phyloP scores from a whole-genome alignment of 2,797 vertebrate genomes.

The Podarcis lilfordi region DNA sequence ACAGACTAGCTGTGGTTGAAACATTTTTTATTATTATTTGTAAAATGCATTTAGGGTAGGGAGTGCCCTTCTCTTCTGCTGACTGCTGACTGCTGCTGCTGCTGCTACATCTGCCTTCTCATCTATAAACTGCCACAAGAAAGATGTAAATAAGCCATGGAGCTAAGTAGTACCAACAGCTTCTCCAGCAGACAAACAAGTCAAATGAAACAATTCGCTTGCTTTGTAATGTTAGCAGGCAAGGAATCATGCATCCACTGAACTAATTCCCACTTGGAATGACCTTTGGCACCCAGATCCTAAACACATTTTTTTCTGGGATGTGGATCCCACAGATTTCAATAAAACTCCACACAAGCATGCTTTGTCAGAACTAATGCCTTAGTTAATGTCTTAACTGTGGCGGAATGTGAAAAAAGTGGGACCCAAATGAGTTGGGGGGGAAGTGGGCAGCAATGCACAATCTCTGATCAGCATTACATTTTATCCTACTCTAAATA shows the following conservation, averaged over 20 bases:
- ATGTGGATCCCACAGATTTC: neutral
- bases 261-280: too few relatives aligned
- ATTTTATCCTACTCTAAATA: neutral
- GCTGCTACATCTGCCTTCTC: neutral
- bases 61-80: neutral
- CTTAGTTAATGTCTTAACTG: neutral
- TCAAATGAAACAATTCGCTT: neutral
- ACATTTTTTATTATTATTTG: neutral
- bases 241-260: too few relatives aligned
- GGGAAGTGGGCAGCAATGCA: neutral
- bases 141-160: neutral
- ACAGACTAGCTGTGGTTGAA: conserved; percentile 20
- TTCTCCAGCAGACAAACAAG: conserved; percentile 14
- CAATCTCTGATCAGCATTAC: neutral
- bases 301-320: neutral
- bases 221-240: neutral
- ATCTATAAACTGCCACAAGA: neutral
- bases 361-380: neutral
- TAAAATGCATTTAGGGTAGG: neutral
- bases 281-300: too few relatives aligned
- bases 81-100: neutral
- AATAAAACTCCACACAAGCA: neutral
- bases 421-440: neutral
- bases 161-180: conserved; percentile 33
- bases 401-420: neutral